A percentile compares a stretch with the other conserved stretches of the same genome.
Conservation (phyloP, 2,888 invertebrate genomes). For the Ornithoptera alexandrae region DNA sequence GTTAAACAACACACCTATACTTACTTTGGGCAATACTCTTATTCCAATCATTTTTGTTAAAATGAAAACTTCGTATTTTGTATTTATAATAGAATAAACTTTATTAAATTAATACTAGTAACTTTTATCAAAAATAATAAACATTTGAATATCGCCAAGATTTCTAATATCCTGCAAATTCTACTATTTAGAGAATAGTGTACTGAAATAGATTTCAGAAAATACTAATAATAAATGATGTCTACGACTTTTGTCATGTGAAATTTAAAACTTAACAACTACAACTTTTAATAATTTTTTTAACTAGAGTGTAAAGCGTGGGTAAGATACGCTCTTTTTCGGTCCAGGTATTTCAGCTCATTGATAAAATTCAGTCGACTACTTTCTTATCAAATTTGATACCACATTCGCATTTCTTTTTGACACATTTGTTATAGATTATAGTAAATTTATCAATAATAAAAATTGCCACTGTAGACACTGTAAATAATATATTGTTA, state of each 20-base stretch:
- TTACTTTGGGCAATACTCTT: conserved; percentile 43
- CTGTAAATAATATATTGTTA: neutral
- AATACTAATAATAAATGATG: neutral
- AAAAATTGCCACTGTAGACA: neutral
- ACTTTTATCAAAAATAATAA: neutral
- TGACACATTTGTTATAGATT: neutral
- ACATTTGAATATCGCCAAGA: no score
- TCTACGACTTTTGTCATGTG: neutral
- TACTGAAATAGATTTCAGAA: neutral
- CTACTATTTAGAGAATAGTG: neutral
- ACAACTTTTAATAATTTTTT: neutral
- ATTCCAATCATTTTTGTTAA: conserved; percentile 42
- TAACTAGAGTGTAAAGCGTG: no score
- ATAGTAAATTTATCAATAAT: neutral
- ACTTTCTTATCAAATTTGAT: neutral
- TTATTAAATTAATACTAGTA: neutral
- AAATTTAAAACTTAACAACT: neutral
- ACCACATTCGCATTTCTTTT: neutral
- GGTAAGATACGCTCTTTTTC: no score
- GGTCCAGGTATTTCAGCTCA: neutral
- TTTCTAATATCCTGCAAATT: no score
- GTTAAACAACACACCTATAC: conserved; percentile 26
- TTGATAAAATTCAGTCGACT: neutral
- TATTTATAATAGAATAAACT: neutral
- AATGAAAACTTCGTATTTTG: neutral